Base-by-base conservation (phyloP, 2,888 invertebrate species). In the Plebejus anna region DNA sequence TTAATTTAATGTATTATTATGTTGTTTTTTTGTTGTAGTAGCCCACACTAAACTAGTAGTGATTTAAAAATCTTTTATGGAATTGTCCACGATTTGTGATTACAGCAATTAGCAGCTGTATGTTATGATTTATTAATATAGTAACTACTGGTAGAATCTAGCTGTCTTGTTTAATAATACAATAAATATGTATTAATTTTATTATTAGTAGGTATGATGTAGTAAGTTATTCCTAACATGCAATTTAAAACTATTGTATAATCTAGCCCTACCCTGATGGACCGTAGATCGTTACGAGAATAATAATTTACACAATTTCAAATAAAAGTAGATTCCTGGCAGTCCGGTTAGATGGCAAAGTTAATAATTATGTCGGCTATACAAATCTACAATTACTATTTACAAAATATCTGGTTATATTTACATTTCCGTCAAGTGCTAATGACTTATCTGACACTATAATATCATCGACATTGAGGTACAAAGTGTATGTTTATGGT, bases 21-120 rank as follows among this genome's bases (percentile, higher is more conserved):
- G 55, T 73, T 51, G 73, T 51, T 73, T 47, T 71, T 73, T 71
- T 71, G 38, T 42, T 71, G n/a, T 38, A 42, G 42, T 71, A 71
- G 71, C 47, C 42, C 66, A 66, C 66, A 36, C 66, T 66, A 66
- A 66, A 66, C 16, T 16, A 36, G 5, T 66, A 66, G 66, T 66
- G 66, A 66, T 66, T 66, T 66, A 13, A 66, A 66, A 66, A 22
- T 61, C 22, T 61, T 28, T 61, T 66, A 66, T 66, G 28, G 28
- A 66, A 66, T 66, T 32, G 5, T 66, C 1, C 13, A 66, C 32
- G 28, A 66, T 66, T 32, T 66, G 32, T 11, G 28, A 66, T 32
- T 2, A 61, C 28, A 16, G 16, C 22, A 22, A 22, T 22, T 22
- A 22, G 22, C 22, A 22, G 22, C 22, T 32, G 4, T 4, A 75